Conservation (phyloP, 2,888 invertebrate species). For the Atethmia centrago region DNA sequence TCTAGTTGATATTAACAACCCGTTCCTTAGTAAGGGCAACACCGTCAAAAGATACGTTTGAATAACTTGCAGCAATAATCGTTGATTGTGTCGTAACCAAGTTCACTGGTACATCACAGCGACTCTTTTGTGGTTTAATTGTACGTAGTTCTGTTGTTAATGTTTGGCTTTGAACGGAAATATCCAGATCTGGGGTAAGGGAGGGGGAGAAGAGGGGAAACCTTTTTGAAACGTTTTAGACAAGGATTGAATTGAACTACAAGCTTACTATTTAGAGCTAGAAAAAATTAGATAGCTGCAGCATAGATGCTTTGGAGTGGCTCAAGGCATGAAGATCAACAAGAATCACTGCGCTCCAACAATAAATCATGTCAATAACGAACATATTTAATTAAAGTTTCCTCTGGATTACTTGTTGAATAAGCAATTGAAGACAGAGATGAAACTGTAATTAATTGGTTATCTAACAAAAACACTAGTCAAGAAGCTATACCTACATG, state of each 20-base stretch:
- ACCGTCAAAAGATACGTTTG: constrained; percentile 61
- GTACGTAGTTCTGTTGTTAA: constrained; percentile 57
- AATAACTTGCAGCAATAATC: constrained; percentile 68
- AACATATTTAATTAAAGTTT: not conserved
- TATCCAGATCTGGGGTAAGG: constrained; percentile 10
- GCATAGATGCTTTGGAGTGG: not conserved
- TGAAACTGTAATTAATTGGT: constrained; percentile 6
- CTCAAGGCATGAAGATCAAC: not conserved
- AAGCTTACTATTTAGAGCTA: too few species aligned
- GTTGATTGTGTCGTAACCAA: constrained; percentile 66
- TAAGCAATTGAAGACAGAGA: not conserved
- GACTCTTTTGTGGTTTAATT: constrained; percentile 67
- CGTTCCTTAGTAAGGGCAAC: constrained; percentile 50
- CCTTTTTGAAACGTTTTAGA: too few species aligned
- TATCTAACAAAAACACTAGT: not conserved
- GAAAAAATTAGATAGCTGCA: not conserved
- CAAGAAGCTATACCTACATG: not conserved
- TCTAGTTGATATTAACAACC: not conserved
- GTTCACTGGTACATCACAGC: constrained; percentile 58
- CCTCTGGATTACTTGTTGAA: not conserved
- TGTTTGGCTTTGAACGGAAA: constrained; percentile 44
- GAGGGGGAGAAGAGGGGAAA: not conserved
- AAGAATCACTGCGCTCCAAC: not conserved
- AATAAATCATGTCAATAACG: not conserved
- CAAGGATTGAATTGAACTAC: too few species aligned